Base-by-base conservation (phyloP, 2,113 vertebrate genomes). In the Zosterops lateralis region DNA sequence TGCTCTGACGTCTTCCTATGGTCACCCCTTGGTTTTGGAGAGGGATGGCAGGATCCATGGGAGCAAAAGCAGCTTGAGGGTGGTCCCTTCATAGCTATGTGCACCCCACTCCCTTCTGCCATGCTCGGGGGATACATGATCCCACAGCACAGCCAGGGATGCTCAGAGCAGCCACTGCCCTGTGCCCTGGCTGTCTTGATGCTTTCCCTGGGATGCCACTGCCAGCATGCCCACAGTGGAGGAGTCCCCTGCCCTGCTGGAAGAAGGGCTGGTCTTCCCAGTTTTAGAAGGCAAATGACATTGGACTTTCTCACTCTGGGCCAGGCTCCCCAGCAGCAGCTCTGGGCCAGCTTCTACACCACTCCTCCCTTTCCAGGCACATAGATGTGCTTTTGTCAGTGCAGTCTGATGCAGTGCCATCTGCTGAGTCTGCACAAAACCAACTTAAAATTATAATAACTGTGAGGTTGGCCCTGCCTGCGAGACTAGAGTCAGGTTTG, bases 391-490 rank as follows among this genome's bases (percentile, higher is more conserved):
- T 79, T 88, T 57, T 75, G 50, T 88, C 28, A 10, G 75, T 57
- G n/a, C 75, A 44, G 0, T 60, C 56, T 84, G 80, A 86, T 88
- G 86, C 5, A 11, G 67, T 86, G 51, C 47, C 57, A 77, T 84
- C 87, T 86, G 89, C 89, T 91, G 93, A 95, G 64, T 90, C 77
- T 92, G 91, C 84, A 91, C 21, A 89, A 87, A 95, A 67, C 7
- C 26, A 60, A 6, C 48, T 84, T 78, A 54, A 92, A 95, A 91
- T 86, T 87, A 67, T 67, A 88, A 71, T 51, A 90, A 34, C 71
- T 79, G 5, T 68, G 62, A 92, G 26, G 11, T 36, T 88, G 50
- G 45, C 45, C 45, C 61, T 79, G 45, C 51, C 60, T 86, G 51
- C 1, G 5, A 38, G 44, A 72, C 82, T 54, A 0, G 62, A 66